Evolutionary conservation across 2,888 invertebrate genomes (phyloP).

Genomic region (Tipula vernalis): DNA sequence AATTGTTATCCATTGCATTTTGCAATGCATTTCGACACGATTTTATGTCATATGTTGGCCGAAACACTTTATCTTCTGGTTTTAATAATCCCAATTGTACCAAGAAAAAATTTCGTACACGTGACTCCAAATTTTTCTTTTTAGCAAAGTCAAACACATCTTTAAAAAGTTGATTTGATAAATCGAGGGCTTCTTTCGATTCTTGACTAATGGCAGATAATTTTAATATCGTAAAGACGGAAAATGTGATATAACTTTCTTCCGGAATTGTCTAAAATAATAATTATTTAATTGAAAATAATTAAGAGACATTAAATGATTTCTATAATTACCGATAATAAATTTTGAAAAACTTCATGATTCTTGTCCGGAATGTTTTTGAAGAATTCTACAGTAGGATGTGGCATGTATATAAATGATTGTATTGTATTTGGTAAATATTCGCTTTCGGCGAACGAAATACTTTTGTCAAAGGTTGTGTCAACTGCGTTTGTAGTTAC

Average conservation of each 20-base stretch:
- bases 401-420: slow-evolving; percentile 27
- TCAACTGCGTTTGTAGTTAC: background rate
- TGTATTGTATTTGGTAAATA: slow-evolving; percentile 22
- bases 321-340: background rate
- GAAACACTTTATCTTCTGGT: slow-evolving; percentile 28
- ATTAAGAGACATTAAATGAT: background rate
- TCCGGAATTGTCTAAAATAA: slow-evolving; percentile 25
- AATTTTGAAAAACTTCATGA: slow-evolving; percentile 23
- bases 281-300: slow-evolving; percentile 4
- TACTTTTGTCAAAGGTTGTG: slow-evolving; percentile 17
- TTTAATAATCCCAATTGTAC: slow-evolving; percentile 31
- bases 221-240: slow-evolving; percentile 33
- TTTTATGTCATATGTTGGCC: slow-evolving; percentile 26
- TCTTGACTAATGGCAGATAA: slow-evolving; percentile 28
- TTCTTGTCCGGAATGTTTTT: slow-evolving; percentile 26
- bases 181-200: slow-evolving; percentile 27
- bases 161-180: slow-evolving; percentile 26
- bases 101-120: slow-evolving; percentile 31
- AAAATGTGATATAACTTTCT: slow-evolving; percentile 28
- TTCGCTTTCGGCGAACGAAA: slow-evolving; percentile 17
- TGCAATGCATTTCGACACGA: slow-evolving; percentile 30
- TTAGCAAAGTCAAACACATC: slow-evolving; percentile 31
- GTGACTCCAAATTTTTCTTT: slow-evolving; percentile 26
- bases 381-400: slow-evolving; percentile 29
- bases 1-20: slow-evolving; percentile 24